Base-by-base conservation (phyloP, 2,113 vertebrate genomes). In the Gopherus flavomarginatus region DNA sequence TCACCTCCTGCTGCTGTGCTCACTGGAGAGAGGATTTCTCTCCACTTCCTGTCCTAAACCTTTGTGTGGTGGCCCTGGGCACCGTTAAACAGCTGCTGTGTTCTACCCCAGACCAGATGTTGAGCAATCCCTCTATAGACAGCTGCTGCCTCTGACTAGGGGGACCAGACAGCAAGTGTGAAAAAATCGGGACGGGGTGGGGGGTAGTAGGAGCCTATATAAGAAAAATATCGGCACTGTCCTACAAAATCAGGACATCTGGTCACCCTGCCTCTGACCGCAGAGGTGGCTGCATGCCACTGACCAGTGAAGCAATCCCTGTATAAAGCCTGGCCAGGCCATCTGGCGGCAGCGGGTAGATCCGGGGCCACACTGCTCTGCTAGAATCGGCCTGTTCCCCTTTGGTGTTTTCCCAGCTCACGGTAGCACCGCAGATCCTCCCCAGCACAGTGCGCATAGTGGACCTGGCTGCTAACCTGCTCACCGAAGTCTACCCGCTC, bases 401-500 rank as follows among this genome's bases (percentile, higher is more conserved):
- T 1, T 2, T 2, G 49, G 42, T 87, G 8, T 96, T 57, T 57
- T 87, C 8, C 1, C 96, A 98, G 98, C 97, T 98, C 26, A 96
- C 97, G 0, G 91, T 95, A 53, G 96, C 98, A 4, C 98, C 98
- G 29, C 96, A 97, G 92, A 93, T 96, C 56, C 96, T 98, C 59
- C 97, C 98, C 38, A 90, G 29, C 85, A 95, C 97, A n/a, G 87
- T 98, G 81, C 96, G 91, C 1, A 97, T 98, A 0, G 98, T 82
- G 0, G 98, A 98, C 50, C 92, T 98, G 92, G 98, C 98, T 38
- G 97, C 97, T 54, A 98, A 98, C 50, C 87, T 91, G 79, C 85
- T 98, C 80, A 95, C 59, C 0, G 94, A 97, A 83, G 81, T 98
- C 83, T 98, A 96, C 75, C 93, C 97, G 1, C 97, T 97, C 62